These are phyloP conservation scores for Esox lucius DNA, from an alignment of 2,797 vertebrate genomes.

Conservation along the genomic window DNA sequence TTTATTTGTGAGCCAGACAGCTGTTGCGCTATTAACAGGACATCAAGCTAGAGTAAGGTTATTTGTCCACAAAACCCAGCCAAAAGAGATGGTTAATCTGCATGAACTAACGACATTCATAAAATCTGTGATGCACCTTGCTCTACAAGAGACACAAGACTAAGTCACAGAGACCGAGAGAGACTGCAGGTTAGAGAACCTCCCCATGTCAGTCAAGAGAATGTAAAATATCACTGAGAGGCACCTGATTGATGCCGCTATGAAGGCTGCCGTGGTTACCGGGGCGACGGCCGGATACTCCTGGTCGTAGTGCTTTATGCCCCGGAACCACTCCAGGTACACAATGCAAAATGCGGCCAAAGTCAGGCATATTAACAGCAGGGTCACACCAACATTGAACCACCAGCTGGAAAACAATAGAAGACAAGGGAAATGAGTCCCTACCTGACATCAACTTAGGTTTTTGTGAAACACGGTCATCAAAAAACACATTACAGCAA, in stretches of 20 bases:
- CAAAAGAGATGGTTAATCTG: neutral
- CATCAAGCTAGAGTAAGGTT: neutral
- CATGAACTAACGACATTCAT: neutral
- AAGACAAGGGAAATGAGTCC: neutral
- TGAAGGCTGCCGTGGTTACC: constrained; percentile 86
- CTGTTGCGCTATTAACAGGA: too few species aligned
- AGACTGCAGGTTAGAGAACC: neutral
- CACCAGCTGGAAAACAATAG: constrained; percentile 79
- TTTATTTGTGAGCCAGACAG: neutral
- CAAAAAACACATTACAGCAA: neutral
- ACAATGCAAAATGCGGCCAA: constrained; percentile 89
- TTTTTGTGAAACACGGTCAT: neutral
- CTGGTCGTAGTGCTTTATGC: constrained; percentile 87
- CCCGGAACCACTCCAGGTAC: constrained; percentile 91
- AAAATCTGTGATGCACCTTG: neutral
- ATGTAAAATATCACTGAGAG: neutral
- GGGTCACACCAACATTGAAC: constrained; percentile 79
- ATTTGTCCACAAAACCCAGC: neutral
- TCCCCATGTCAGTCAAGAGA: neutral
- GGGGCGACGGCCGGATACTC: constrained; percentile 86
- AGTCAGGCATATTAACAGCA: constrained; percentile 78
- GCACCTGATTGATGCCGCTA: constrained; percentile 90
- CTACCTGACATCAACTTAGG: neutral
- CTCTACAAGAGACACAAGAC: neutral
- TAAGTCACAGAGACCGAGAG: neutral